Base-by-base conservation (phyloP, 2,113 vertebrate species). In the Plectropomus leopardus region DNA sequence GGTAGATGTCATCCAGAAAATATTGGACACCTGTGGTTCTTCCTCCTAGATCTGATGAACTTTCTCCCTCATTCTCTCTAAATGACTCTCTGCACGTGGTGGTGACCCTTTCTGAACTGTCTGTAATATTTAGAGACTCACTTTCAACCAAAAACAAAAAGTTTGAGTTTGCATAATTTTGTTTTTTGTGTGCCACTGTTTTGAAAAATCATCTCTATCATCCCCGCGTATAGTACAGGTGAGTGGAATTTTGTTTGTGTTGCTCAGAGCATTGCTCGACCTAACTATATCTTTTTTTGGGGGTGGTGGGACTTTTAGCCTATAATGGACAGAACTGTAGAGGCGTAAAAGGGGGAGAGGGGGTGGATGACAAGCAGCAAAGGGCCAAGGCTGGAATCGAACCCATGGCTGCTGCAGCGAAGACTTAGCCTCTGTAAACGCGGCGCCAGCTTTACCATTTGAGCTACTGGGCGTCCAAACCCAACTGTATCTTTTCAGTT, bases 1-100 rank as follows among this genome's bases (percentile, higher is more conserved):
- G 80, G 80, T 82, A 24, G 96, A 96, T 24, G 94, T 98, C 60
- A 91, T 95, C 30, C 81, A 81, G 72, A 79, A 87, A 42, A 88
- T 96, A 44, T 44, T 95, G 76, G 70, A 79, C 40, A 78, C 24
- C 28, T 94, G 90, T 45, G 5, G 44, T 24, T 71, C 7, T 2
- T 61, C 76, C 67, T 50, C 51, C 17, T 17, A 5, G 1, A 48
- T 32, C 14, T 23, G 30, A 42, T 63, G 9, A 81, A 36, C 45
- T 10, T 48, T 60, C 21, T 66, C 16, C 11, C 36, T 58, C 4
- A 13, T 9, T 48, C 7, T 7, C 14, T 50, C 11, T 23, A 21
- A 70, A 17, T 30, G 11, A 44, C 48, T 70, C 34, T 47, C 19
- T 45, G 30, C 30, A 16, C 1, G 2, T 3, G 16, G 28, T 40